Conservation (phyloP, 2,113 vertebrate genomes). For the Malaclemys terrapin region DNA sequence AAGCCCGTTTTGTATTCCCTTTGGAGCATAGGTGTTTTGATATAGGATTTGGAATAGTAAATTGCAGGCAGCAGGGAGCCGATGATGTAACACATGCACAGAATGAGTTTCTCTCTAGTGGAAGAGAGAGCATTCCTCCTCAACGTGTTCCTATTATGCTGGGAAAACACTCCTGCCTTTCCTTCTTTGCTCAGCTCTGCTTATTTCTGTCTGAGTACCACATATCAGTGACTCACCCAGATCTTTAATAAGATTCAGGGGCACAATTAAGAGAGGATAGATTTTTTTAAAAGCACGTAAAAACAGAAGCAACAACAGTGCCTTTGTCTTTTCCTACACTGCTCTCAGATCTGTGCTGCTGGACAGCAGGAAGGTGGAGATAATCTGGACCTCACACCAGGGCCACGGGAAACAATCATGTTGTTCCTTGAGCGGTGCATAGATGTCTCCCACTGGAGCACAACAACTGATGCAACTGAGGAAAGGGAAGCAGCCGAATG, state of each 20-base stretch:
- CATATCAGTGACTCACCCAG: slow-evolving; percentile 23
- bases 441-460: background rate
- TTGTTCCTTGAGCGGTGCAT: background rate
- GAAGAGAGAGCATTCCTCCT: slow-evolving; percentile 41
- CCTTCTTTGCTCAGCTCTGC: background rate
- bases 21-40: slow-evolving; percentile 45
- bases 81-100: slow-evolving; percentile 36
- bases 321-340: slow-evolving; percentile 31
- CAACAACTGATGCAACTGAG: background rate
- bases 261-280: slow-evolving; percentile 65
- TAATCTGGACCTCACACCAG: background rate
- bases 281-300: background rate
- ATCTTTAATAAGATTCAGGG: slow-evolving; percentile 51
- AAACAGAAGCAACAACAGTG: slow-evolving; percentile 41
- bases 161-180: slow-evolving; percentile 16
- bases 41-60: slow-evolving; percentile 37
- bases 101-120: slow-evolving; percentile 8
- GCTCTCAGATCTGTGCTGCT: background rate
- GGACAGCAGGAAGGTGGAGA: background rate
- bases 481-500: background rate
- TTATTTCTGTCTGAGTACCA: slow-evolving; percentile 2
- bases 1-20: slow-evolving; percentile 16
- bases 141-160: background rate
- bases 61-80: slow-evolving; percentile 51
- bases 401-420: background rate